A percentile compares a stretch with the other conserved stretches of the same genome.
These are phyloP conservation scores for Lasioglossum malachurum DNA, from an alignment of 2,888 invertebrate species.

Conservation along the genomic window DNA sequence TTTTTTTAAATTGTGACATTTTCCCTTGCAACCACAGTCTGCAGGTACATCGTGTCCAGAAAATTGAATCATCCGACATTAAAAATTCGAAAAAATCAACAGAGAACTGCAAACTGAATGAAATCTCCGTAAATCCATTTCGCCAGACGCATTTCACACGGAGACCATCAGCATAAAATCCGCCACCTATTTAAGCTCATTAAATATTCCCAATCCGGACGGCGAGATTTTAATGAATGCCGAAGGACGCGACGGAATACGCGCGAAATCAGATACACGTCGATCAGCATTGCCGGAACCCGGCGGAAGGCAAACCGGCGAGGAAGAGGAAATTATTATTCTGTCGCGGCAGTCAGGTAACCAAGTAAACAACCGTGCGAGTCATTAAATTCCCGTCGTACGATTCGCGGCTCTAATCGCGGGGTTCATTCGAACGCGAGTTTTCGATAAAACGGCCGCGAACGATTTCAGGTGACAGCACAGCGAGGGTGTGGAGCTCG, in stretches of 20 bases:
- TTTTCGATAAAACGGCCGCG: slow-evolving; percentile 5
- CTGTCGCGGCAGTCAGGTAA: neutral
- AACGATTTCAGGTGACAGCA: slow-evolving; percentile 1
- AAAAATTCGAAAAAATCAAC: neutral
- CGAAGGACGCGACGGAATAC: neutral
- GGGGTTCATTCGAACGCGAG: neutral
- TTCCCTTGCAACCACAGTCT: neutral
- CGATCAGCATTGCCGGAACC: neutral
- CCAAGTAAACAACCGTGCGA: neutral
- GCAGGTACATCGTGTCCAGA: neutral
- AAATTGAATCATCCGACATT: neutral
- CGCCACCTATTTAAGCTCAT: neutral
- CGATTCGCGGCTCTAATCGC: neutral
- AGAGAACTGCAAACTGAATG: neutral
- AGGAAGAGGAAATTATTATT: neutral
- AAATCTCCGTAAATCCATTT: neutral
- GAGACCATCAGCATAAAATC: neutral
- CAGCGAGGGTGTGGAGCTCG: neutral
- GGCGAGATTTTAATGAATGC: neutral
- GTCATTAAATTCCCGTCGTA: neutral
- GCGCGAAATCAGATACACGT: neutral
- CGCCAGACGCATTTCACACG: neutral
- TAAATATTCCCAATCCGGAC: neutral
- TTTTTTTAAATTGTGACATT: too few species aligned
- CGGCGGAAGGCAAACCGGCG: neutral